Evolutionary conservation across 2,888 invertebrate genomes (phyloP).

Genomic region (Hydrotaea cyrtoneurina): DNA sequence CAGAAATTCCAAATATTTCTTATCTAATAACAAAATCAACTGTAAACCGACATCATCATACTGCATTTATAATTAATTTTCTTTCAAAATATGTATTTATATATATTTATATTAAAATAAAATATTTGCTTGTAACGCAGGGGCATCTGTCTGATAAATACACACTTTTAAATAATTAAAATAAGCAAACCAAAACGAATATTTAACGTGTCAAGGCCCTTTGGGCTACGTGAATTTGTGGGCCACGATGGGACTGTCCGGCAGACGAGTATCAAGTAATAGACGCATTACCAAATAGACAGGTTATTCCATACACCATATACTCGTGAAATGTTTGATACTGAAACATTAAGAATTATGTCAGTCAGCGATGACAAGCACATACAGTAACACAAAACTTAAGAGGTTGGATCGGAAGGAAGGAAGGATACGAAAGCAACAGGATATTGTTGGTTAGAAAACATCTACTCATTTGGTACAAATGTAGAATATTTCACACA

Average conservation of each 20-base stretch:
- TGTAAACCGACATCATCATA: constrained; percentile 10
- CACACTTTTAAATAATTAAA: background rate
- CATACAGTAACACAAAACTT: no score
- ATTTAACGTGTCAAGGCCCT: constrained; percentile 45
- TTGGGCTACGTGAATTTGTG: constrained; percentile 6
- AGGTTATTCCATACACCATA: constrained; percentile 1
- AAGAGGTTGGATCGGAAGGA: no score
- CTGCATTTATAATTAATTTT: constrained; percentile 40
- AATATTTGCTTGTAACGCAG: background rate
- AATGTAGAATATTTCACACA: no score
- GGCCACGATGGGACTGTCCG: constrained; percentile 1
- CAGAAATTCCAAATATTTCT: background rate
- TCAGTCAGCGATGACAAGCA: no score
- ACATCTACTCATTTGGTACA: no score
- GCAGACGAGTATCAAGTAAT: background rate
- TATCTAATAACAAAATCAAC: constrained; percentile 19
- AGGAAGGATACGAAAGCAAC: no score
- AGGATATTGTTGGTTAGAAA: no score
- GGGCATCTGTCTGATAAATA: background rate
- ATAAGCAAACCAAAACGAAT: background rate
- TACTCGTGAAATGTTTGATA: background rate
- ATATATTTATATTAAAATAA: background rate
- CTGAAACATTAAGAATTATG: background rate
- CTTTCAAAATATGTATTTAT: background rate
- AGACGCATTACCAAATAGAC: background rate